Percentiles rank a stretch among this genome's conserved stretches.
These are phyloP conservation scores for Scaptomyza flava DNA, from an alignment of 2,888 invertebrate species.

Conservation along the genomic window DNA sequence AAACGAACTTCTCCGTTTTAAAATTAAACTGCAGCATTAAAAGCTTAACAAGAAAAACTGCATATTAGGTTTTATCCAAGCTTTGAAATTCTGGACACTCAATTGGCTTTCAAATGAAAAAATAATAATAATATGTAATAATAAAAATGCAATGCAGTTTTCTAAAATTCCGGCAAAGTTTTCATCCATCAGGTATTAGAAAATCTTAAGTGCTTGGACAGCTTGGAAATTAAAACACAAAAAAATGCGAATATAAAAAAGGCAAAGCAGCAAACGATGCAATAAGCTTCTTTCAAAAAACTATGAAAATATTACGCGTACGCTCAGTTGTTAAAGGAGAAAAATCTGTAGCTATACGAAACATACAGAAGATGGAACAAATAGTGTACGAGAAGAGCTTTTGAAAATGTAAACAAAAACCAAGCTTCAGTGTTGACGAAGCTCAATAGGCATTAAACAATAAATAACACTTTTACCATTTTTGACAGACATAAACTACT, in stretches of 20 bases:
- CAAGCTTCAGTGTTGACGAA: too few species aligned
- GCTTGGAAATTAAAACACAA: neutral
- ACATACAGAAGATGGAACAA: too few species aligned
- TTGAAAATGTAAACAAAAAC: too few species aligned
- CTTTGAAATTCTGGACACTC: slow-evolving; percentile 47
- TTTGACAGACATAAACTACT: too few species aligned
- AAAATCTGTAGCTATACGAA: neutral
- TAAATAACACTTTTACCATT: too few species aligned
- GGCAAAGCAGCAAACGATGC: neutral
- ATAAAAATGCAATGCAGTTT: slow-evolving; percentile 44
- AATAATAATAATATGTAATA: slow-evolving; percentile 36
- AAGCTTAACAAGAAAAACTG: slow-evolving; percentile 20
- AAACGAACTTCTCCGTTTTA: slow-evolving; percentile 35
- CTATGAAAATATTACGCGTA: too few species aligned
- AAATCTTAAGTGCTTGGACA: slow-evolving; percentile 20
- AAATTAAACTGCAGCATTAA: slow-evolving; percentile 10
- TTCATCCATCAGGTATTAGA: slow-evolving; percentile 42
- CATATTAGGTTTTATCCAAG: slow-evolving; percentile 56
- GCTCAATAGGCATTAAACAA: too few species aligned
- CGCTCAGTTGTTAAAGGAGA: neutral
- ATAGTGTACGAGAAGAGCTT: too few species aligned
- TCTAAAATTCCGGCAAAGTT: slow-evolving; percentile 20
- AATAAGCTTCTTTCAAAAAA: neutral
- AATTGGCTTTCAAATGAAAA: slow-evolving; percentile 23
- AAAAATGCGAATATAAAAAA: neutral